Evolutionary conservation across 2,113 vertebrate species (phyloP).

Genomic region (Cebidichthys violaceus): DNA sequence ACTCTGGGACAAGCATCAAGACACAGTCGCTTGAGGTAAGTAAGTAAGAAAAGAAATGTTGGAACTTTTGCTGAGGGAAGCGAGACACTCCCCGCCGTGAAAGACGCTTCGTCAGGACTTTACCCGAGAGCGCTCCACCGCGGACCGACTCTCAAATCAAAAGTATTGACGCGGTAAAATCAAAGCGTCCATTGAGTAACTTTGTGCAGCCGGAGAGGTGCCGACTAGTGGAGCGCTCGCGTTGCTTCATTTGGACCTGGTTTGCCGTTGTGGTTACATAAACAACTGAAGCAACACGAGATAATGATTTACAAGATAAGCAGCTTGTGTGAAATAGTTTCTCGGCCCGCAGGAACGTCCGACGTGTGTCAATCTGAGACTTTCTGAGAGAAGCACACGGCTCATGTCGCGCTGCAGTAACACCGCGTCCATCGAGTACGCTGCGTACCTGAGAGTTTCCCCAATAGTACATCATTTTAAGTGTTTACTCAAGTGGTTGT

Average conservation of each 20-base stretch:
- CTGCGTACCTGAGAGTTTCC: not conserved
- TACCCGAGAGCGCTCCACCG: no score
- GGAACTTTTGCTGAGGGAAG: not conserved
- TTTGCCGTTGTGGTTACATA: not conserved
- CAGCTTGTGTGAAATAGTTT: conserved; percentile 11
- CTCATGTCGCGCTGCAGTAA: not conserved
- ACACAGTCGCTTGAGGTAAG: conserved; percentile 14
- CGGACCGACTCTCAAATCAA: not conserved
- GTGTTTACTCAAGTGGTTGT: not conserved
- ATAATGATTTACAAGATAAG: conserved; percentile 60
- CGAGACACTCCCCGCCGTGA: not conserved
- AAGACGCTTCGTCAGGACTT: not conserved
- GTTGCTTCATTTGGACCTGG: not conserved
- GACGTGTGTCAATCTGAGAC: not conserved
- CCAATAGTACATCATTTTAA: not conserved
- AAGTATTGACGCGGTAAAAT: not conserved
- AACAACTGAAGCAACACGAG: conserved; percentile 20
- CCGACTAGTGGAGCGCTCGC: not conserved
- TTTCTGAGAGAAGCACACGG: not conserved
- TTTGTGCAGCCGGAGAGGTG: not conserved
- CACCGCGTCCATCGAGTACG: not conserved
- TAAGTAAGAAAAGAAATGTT: not conserved
- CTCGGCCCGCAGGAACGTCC: not conserved
- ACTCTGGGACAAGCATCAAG: conserved; percentile 82
- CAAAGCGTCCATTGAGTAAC: not conserved